These are phyloP conservation scores for Zenarchopterus dispar DNA, from an alignment of 2,797 vertebrate genomes.

Conservation along the genomic window DNA sequence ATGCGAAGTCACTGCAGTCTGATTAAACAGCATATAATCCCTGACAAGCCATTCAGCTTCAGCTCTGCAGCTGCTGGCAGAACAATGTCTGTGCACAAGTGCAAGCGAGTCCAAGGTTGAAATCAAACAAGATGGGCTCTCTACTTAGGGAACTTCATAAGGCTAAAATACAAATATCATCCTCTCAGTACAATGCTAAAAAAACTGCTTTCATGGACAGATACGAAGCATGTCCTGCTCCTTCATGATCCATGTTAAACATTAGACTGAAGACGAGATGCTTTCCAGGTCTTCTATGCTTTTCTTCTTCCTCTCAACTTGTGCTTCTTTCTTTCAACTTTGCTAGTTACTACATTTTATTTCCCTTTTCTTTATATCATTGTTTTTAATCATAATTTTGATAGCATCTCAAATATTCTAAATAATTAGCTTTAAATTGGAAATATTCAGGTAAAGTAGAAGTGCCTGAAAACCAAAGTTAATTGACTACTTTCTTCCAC, in stretches of 20 bases:
- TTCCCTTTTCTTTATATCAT: neutral
- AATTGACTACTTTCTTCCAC: no score
- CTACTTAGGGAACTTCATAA: neutral
- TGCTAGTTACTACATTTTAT: neutral
- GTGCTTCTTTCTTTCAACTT: neutral
- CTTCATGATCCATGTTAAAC: slow-evolving; percentile 43
- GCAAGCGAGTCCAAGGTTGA: neutral
- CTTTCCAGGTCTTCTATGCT: slow-evolving; percentile 18
- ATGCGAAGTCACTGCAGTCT: slow-evolving; percentile 69
- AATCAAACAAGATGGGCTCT: slow-evolving; percentile 9
- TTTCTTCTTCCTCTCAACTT: slow-evolving; percentile 24
- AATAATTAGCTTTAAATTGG: no score
- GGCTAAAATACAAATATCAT: neutral
- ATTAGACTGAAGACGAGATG: slow-evolving; percentile 38
- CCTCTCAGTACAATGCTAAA: slow-evolving; percentile 5
- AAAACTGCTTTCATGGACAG: neutral
- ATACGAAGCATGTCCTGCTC: slow-evolving; percentile 3
- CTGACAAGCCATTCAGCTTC: slow-evolving; percentile 53
- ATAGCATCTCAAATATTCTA: no score
- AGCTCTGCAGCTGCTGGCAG: slow-evolving; percentile 38
- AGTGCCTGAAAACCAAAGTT: no score
- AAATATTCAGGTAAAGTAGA: no score
- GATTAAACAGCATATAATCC: slow-evolving; percentile 78
- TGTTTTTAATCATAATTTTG: no score
- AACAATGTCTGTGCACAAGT: slow-evolving; percentile 12